Percentiles rank a stretch among this genome's conserved stretches.
Evolutionary conservation across 2,113 vertebrate species (phyloP).

Genomic region (Polypterus senegalus): DNA sequence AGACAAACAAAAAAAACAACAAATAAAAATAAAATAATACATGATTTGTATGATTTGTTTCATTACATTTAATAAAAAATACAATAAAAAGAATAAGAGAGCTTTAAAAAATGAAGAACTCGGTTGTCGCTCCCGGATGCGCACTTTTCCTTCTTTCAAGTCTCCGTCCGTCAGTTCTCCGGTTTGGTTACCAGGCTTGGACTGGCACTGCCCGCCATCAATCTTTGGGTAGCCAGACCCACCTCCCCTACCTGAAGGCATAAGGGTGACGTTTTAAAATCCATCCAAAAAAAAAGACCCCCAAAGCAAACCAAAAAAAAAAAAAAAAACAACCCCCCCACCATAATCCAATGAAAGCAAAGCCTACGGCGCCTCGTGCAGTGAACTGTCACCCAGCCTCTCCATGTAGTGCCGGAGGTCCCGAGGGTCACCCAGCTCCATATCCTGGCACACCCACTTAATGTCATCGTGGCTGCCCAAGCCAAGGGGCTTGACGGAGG

Average conservation of each 20-base stretch:
- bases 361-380: slow-evolving; percentile 47
- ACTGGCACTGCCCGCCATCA: neutral
- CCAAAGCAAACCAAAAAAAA: too few species aligned
- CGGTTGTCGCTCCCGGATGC: too few species aligned
- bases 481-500: slow-evolving; percentile 61
- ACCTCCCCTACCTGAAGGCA: slow-evolving; percentile 57
- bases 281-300: slow-evolving; percentile 3
- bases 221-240: slow-evolving; percentile 23
- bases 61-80: too few species aligned
- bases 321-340: too few species aligned
- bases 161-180: neutral
- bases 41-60: too few species aligned
- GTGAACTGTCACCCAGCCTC: slow-evolving; percentile 61
- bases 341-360: too few species aligned
- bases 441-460: slow-evolving; percentile 78
- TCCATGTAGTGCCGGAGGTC: slow-evolving; percentile 75
- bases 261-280: slow-evolving; percentile 52
- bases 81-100: too few species aligned
- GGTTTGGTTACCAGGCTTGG: slow-evolving; percentile 3
- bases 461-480: slow-evolving; percentile 62
- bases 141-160: too few species aligned
- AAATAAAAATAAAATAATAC: too few species aligned
- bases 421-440: slow-evolving; percentile 58
- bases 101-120: too few species aligned
- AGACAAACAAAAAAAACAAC: too few species aligned